phyloP scores from a whole-genome alignment of 2,888 invertebrate genomes.

The Carterocephalus palaemon region DNA sequence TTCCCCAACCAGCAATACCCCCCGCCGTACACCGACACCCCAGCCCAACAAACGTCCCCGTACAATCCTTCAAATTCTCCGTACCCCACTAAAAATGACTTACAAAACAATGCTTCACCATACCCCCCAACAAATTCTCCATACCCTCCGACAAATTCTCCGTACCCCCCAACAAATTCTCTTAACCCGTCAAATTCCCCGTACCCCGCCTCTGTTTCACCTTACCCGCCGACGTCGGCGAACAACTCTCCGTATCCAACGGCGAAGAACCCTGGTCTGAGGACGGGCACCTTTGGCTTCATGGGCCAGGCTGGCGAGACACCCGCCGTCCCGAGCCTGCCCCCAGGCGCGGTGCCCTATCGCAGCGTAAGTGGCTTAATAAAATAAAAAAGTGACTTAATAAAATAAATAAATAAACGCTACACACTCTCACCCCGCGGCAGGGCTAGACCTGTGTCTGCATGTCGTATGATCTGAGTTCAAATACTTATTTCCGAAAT shows the following conservation, averaged over 20 bases:
- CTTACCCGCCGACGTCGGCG: neutral
- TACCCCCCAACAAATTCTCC: constrained; percentile 18
- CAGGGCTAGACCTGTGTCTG: constrained; percentile 10
- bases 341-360: constrained; percentile 43
- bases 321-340: constrained; percentile 39
- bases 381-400: too few relatives aligned
- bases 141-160: constrained; percentile 23
- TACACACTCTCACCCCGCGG: too few relatives aligned
- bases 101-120: too few relatives aligned
- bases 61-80: constrained; percentile 21
- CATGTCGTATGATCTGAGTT: constrained; percentile 8
- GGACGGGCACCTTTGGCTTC: constrained; percentile 46
- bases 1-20: too few relatives aligned
- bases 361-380: constrained; percentile 39
- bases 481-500: too few relatives aligned
- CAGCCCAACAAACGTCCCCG: too few relatives aligned
- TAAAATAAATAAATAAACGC: too few relatives aligned
- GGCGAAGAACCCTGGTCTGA: constrained; percentile 28
- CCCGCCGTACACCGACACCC: constrained; percentile 1
- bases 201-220: constrained; percentile 17
- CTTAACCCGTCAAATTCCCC: constrained; percentile 31
- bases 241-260: neutral
- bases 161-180: constrained; percentile 26
- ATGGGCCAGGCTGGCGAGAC: constrained; percentile 20
- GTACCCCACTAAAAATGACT: constrained; percentile 30